Percentiles rank a stretch among this genome's conserved stretches.
phyloP scores from a whole-genome alignment of 2,888 invertebrate species.

The Cataglyphis altisquamis region DNA sequence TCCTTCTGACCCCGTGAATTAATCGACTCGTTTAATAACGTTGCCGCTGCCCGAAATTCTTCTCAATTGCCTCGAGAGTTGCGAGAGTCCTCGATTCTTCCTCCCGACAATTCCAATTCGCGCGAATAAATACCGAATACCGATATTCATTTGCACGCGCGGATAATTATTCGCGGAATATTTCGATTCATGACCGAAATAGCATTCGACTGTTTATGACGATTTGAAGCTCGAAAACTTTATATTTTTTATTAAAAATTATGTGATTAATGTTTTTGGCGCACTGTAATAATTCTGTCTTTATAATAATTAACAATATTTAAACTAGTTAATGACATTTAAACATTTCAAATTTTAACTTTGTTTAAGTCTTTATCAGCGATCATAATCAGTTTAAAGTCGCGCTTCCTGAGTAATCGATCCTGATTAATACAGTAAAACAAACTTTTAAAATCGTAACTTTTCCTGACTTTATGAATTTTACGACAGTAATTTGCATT shows the following conservation, averaged over 20 bases:
- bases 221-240: neutral
- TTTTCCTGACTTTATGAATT: neutral
- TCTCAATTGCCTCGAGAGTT: neutral
- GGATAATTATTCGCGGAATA: neutral
- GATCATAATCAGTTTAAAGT: slow-evolving; percentile 19
- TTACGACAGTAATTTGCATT: slow-evolving; percentile 24
- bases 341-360: neutral
- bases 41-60: slow-evolving; percentile 7
- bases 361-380: neutral
- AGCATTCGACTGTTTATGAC: neutral
- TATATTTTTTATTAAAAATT: slow-evolving; percentile 8
- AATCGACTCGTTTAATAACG: slow-evolving; percentile 28
- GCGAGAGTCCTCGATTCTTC: slow-evolving; percentile 6
- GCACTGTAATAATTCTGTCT: neutral
- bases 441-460: neutral
- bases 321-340: too few relatives aligned
- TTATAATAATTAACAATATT: neutral
- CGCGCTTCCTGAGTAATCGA: neutral
- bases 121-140: neutral
- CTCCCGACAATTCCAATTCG: slow-evolving; percentile 7
- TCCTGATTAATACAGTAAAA: neutral
- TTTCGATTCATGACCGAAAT: slow-evolving; percentile 7
- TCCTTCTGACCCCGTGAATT: slow-evolving; percentile 26
- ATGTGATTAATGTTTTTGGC: slow-evolving; percentile 11
- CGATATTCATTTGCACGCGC: neutral